Evolutionary conservation across 2,888 invertebrate genomes (phyloP).

Genomic region (Erpobdella octoculata): DNA sequence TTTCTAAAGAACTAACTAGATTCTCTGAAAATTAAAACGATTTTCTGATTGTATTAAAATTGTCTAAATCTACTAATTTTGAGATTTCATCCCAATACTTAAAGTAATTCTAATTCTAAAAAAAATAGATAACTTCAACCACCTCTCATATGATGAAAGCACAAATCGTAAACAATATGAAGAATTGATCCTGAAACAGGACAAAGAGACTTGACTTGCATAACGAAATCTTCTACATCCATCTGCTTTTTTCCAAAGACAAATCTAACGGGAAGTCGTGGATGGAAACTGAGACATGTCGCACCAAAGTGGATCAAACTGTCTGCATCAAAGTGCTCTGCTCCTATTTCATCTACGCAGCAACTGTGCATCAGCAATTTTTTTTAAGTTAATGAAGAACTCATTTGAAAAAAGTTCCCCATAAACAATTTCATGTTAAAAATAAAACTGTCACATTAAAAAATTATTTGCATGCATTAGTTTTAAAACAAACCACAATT

Average conservation of each 20-base stretch:
- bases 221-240: neutral
- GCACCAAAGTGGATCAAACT: constrained; percentile 83
- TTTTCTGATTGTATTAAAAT: neutral
- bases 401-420: neutral
- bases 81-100: neutral
- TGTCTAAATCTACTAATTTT: neutral
- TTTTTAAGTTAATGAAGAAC: neutral
- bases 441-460: too few relatives aligned
- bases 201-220: neutral
- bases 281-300: constrained; percentile 69
- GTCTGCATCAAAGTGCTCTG: constrained; percentile 76
- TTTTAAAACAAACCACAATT: too few relatives aligned
- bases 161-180: constrained; percentile 8
- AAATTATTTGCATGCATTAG: too few relatives aligned
- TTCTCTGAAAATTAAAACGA: neutral
- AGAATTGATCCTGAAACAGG: neutral
- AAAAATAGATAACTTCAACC: neutral
- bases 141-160: constrained; percentile 22
- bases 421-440: too few relatives aligned
- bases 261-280: constrained; percentile 33
- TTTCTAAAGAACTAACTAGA: neutral
- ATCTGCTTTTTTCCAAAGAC: constrained; percentile 3
- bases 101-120: neutral
- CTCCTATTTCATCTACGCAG: constrained; percentile 80
- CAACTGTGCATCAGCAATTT: constrained; percentile 59